Conservation (phyloP, 1,140 invertebrate species). For the Chlorops oryzae region DNA sequence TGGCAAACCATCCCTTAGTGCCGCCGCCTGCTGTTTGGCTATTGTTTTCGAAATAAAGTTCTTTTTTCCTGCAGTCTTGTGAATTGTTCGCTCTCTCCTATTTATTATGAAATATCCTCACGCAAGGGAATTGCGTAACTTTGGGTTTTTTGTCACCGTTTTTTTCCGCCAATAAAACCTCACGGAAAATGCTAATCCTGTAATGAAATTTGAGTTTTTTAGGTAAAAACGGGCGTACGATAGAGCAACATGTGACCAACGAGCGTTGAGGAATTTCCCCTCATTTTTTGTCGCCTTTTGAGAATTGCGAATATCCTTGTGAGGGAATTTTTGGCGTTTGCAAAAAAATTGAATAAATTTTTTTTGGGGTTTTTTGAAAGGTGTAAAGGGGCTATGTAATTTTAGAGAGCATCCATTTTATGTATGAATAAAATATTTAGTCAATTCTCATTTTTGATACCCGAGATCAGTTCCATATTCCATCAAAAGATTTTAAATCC, state of each 20-base stretch:
- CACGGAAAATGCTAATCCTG: constrained; percentile 39
- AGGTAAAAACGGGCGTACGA: constrained; percentile 30
- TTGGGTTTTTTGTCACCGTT: constrained; percentile 7
- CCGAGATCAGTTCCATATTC: not conserved
- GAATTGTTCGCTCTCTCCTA: not conserved
- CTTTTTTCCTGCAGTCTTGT: too few relatives aligned
- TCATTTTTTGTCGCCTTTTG: constrained; percentile 2
- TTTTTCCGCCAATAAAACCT: constrained; percentile 42
- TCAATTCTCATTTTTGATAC: not conserved
- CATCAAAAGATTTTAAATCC: not conserved
- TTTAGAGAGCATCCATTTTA: too few relatives aligned
- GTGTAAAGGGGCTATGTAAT: not conserved
- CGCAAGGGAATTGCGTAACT: not conserved
- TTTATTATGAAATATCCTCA: not conserved
- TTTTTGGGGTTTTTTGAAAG: not conserved
- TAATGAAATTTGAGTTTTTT: constrained; percentile 37
- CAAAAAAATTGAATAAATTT: constrained; percentile 5
- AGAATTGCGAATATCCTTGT: too few relatives aligned
- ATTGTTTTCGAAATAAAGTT: too few relatives aligned
- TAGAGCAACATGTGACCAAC: constrained; percentile 16
- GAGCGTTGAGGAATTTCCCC: constrained; percentile 33
- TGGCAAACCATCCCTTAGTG: too few relatives aligned
- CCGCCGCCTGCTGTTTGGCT: too few relatives aligned
- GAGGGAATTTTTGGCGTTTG: too few relatives aligned
- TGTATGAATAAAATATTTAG: not conserved